These are phyloP conservation scores for Butorides virescens DNA, from an alignment of 2,113 vertebrate species.

Conservation along the genomic window DNA sequence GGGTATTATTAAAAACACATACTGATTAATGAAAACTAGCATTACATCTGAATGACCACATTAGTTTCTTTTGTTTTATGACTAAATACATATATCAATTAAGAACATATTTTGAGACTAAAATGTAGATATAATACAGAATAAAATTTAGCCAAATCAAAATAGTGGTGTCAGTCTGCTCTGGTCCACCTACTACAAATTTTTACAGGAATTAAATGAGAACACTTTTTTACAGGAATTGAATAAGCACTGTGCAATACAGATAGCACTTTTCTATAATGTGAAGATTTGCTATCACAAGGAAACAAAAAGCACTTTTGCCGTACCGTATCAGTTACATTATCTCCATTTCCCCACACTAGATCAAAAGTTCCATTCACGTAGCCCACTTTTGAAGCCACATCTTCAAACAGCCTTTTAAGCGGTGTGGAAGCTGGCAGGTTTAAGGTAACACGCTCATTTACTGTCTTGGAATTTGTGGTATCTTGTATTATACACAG, in stretches of 20 bases:
- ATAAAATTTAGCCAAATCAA: background rate
- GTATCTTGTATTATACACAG: conserved; percentile 97
- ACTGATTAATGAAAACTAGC: background rate
- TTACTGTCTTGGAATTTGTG: conserved; percentile 90
- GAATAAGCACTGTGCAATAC: fast-evolving
- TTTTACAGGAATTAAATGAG: background rate
- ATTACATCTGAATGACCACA: background rate
- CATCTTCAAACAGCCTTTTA: conserved; percentile 86
- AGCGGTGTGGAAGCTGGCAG: conserved; percentile 92
- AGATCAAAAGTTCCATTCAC: conserved; percentile 90
- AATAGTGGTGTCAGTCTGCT: background rate
- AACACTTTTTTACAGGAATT: background rate
- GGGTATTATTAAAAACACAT: background rate
- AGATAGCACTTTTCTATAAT: fast-evolving
- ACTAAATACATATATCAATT: background rate
- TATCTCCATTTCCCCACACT: conserved; percentile 82
- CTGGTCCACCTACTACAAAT: background rate
- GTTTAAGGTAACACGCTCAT: conserved; percentile 91
- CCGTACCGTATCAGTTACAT: conserved; percentile 77
- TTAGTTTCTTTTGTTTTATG: background rate
- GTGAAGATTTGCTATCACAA: background rate
- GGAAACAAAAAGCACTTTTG: background rate
- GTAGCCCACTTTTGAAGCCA: conserved; percentile 93
- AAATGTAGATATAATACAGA: background rate
- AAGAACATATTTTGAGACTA: background rate